Conservation (phyloP, 2,888 invertebrate species). For the Drosophila cognata region DNA sequence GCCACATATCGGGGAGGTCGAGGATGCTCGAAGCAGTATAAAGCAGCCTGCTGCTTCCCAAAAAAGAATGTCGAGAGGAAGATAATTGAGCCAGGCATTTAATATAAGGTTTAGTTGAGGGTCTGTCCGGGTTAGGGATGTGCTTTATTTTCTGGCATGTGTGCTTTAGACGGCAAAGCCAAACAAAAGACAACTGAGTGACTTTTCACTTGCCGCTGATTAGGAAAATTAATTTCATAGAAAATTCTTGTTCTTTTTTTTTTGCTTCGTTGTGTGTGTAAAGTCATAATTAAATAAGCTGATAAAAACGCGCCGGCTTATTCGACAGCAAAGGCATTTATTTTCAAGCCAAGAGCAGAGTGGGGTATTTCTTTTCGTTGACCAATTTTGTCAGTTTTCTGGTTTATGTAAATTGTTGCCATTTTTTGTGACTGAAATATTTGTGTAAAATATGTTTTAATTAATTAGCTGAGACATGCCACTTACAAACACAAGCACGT, state of each 20-base stretch:
- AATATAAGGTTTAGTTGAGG: constrained; percentile 44
- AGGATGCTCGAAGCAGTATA: constrained; percentile 46
- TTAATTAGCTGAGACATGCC: not conserved
- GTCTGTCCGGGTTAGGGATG: not conserved
- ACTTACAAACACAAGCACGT: not conserved
- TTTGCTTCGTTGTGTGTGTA: constrained; percentile 17
- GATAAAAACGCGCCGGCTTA: not conserved
- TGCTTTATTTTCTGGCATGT: constrained; percentile 31
- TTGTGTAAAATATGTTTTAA: not conserved
- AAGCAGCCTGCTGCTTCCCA: constrained; percentile 48
- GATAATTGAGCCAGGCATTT: constrained; percentile 72
- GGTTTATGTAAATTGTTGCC: not conserved
- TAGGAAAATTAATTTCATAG: constrained; percentile 75
- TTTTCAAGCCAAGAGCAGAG: not conserved
- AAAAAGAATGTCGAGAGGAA: constrained; percentile 66
- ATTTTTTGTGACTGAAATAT: not conserved
- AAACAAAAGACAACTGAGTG: constrained; percentile 69
- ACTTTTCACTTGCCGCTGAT: constrained; percentile 66
- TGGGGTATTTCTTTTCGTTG: not conserved
- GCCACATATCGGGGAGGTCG: constrained; percentile 42
- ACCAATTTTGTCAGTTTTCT: not conserved
- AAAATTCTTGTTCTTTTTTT: constrained; percentile 52
- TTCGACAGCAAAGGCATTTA: constrained; percentile 6
- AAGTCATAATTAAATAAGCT: constrained; percentile 22
- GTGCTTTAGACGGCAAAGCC: constrained; percentile 53